Evolutionary conservation across 1,140 invertebrate species (phyloP), one percentile per base, ranked within the genome.

Genomic region (Trichomalopsis sarcophagae): DNA sequence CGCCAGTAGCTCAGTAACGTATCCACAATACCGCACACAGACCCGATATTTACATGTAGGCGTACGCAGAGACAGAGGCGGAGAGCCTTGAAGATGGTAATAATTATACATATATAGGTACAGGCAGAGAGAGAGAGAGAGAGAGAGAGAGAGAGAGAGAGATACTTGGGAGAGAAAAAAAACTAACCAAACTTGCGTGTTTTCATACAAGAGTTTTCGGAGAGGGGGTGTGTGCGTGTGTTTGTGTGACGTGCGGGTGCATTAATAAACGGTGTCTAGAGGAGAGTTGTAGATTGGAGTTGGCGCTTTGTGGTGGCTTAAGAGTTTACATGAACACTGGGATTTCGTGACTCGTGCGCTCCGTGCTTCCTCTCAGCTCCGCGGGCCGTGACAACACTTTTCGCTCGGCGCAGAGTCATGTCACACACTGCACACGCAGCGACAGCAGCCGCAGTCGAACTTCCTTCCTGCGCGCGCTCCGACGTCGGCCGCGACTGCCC

Each of bases 111-210:
- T 36, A 36, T 36, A 36, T 36, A 36, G 33, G 33, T n/a, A 75
- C 9, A 44, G 74, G 23, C n/a, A 44, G 17, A 79, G 2, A 5
- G 33, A 66, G 3, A 79, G 7, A 36, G 2, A n/a, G 33, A 36
- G 33, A 36, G 40, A 44, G 10, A 44, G 40, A 44, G 27, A 7
- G 13, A 36, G 23, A 71, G 13, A 55, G 55, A n/a, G 55, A 62
- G 13, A 47, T 47, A 21, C 14, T 14, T 17, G n/a, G 13, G 30
- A 40, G 21, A 68, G 44, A 71, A 9, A 47, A 33, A 73, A 40
- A 81, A 81, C 80, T 81, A 81, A 81, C 80, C 68, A 74, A 82
- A 82, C 13, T 71, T 82, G 7, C 23, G 47, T 36, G 7, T 6
- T 47, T 23, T 66, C 66, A 36, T 10, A 78, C 62, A 33, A 33